Percentiles rank a stretch among this genome's conserved stretches.
Evolutionary conservation across 2,888 invertebrate species (phyloP).

Genomic region (Machimus rusticus): DNA sequence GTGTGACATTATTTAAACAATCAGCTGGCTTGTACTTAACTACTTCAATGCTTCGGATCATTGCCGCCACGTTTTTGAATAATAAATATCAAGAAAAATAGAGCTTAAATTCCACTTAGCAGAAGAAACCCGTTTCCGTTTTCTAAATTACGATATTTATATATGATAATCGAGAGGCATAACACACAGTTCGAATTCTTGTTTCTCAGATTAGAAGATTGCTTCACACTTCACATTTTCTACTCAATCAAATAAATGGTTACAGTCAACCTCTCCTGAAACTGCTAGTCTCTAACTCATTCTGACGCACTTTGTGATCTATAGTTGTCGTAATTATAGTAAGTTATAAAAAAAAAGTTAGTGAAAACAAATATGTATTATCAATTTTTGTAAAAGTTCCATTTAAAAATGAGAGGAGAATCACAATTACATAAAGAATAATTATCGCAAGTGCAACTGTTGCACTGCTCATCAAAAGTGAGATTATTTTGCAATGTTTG

Average conservation of each 20-base stretch:
- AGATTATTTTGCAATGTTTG: no score
- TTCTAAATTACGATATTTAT: background rate
- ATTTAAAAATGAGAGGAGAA: no score
- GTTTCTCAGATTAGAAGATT: background rate
- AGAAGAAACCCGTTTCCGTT: background rate
- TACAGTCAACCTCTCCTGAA: background rate
- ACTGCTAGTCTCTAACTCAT: no score
- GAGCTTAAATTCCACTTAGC: background rate
- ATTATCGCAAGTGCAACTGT: no score
- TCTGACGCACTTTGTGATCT: no score
- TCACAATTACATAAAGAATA: no score
- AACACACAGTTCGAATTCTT: background rate
- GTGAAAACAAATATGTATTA: no score
- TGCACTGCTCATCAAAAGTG: no score
- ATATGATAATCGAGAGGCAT: background rate
- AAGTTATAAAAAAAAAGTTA: no score
- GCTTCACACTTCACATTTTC: background rate
- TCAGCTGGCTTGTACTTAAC: background rate
- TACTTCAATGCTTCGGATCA: background rate
- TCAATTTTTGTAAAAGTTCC: no score
- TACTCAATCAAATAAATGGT: background rate
- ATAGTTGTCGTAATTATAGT: no score
- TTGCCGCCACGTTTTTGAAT: background rate
- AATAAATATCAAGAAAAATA: background rate
- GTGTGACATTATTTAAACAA: background rate